Conservation (phyloP, 1,140 invertebrate genomes). For the Caerostris extrusa region DNA sequence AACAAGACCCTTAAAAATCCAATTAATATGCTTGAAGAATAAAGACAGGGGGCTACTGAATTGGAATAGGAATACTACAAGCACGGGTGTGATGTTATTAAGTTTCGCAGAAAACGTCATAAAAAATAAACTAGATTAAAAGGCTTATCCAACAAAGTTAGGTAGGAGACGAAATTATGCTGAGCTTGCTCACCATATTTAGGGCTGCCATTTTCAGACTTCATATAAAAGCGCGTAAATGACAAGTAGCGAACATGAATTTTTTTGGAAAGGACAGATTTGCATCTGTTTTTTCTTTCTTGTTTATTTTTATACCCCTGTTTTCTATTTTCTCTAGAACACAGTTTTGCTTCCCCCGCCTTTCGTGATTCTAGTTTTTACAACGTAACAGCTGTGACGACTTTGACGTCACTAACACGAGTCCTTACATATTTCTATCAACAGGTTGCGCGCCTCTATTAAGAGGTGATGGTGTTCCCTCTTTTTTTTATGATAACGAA, state of each 20-base stretch:
- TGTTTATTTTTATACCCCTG: neutral
- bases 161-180: conserved; percentile 4
- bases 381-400: conserved; percentile 45
- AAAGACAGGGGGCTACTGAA: neutral
- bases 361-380: neutral
- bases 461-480: neutral
- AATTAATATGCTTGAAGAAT: conserved; percentile 22
- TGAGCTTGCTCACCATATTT: conserved; percentile 17
- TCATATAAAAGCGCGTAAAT: neutral
- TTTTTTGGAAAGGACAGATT: neutral
- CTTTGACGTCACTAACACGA: neutral
- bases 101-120: neutral
- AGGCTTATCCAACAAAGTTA: neutral
- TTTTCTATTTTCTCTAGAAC: neutral
- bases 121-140: neutral
- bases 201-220: neutral
- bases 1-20: conserved; percentile 38
- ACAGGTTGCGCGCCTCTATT: conserved; percentile 53
- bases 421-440: conserved; percentile 46
- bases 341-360: neutral
- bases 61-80: neutral
- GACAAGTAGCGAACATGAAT: neutral
- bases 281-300: neutral
- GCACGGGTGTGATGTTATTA: neutral
- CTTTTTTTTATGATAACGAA: conserved; percentile 40